These are phyloP conservation scores for Enhydra lutris DNA, from an alignment of 2,113 vertebrate species.

Conservation along the genomic window DNA sequence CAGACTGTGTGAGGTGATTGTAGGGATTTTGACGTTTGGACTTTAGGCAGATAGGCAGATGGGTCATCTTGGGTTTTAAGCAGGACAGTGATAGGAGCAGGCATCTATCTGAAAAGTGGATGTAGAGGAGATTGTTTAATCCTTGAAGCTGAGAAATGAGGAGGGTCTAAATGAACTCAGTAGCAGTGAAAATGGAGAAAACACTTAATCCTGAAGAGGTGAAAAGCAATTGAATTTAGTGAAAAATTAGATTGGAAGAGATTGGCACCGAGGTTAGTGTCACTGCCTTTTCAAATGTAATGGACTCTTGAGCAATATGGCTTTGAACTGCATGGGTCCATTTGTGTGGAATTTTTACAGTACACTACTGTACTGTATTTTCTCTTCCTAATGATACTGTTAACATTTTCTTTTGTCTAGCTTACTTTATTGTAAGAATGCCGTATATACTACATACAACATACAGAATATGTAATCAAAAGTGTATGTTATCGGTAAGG, in stretches of 20 bases:
- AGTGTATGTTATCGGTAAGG: background rate
- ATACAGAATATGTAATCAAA: background rate
- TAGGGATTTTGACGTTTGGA: background rate
- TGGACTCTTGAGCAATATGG: background rate
- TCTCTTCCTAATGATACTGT: background rate
- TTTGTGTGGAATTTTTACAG: background rate
- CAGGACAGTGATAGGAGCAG: background rate
- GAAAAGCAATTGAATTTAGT: background rate
- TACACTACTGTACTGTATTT: background rate
- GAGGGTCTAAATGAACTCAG: background rate
- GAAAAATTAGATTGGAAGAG: background rate
- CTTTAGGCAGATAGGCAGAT: background rate
- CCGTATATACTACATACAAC: background rate
- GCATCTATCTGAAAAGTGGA: background rate
- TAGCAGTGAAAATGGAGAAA: background rate
- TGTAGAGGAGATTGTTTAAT: background rate
- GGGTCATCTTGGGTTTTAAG: background rate
- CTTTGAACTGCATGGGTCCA: background rate
- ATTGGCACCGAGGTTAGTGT: background rate
- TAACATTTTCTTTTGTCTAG: background rate
- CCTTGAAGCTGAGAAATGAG: background rate
- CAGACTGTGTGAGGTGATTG: background rate
- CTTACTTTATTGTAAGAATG: background rate
- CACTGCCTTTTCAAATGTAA: background rate
- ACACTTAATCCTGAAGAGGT: background rate